Evolutionary conservation across 1,140 invertebrate species (phyloP).

Genomic region (Rhyzopertha dominica): DNA sequence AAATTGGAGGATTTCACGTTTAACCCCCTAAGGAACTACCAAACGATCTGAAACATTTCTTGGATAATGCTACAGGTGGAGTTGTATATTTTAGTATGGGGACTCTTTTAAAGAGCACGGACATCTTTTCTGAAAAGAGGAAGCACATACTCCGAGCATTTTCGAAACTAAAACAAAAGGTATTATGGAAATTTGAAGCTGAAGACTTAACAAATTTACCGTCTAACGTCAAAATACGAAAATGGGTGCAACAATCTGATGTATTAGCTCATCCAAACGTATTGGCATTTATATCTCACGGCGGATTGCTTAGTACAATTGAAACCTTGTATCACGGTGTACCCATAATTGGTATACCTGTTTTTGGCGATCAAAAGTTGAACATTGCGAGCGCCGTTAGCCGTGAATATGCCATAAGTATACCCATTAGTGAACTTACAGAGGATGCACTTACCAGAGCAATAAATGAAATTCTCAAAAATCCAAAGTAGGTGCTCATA

Average conservation of each 20-base stretch:
- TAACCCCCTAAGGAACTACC: slow-evolving; percentile 25
- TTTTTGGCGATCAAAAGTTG: slow-evolving; percentile 28
- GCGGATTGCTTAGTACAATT: slow-evolving; percentile 47
- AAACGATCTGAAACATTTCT: slow-evolving; percentile 49
- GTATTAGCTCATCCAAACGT: slow-evolving; percentile 46
- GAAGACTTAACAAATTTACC: slow-evolving; percentile 41
- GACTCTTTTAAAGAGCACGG: slow-evolving; percentile 53
- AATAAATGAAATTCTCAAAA: slow-evolving; percentile 5
- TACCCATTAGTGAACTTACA: background rate
- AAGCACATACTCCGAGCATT: slow-evolving; percentile 48
- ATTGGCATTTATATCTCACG: slow-evolving; percentile 49
- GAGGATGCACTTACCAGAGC: slow-evolving; percentile 11
- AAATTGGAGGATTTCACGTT: slow-evolving; percentile 41
- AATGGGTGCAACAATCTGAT: slow-evolving; percentile 56
- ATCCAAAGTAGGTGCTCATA: slow-evolving; percentile 17
- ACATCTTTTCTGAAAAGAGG: slow-evolving; percentile 48
- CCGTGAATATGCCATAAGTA: slow-evolving; percentile 15
- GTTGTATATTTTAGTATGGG: slow-evolving; percentile 59
- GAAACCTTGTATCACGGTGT: slow-evolving; percentile 48
- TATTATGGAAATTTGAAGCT: slow-evolving; percentile 53
- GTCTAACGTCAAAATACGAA: slow-evolving; percentile 47
- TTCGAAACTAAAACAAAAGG: slow-evolving; percentile 47
- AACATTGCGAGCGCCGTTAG: slow-evolving; percentile 25
- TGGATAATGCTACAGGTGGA: slow-evolving; percentile 52
- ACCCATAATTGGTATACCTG: slow-evolving; percentile 45